Percentiles rank a stretch among this genome's conserved stretches.
Evolutionary conservation across 2,113 vertebrate genomes (phyloP).

Genomic region (Macrotis lagotis): DNA sequence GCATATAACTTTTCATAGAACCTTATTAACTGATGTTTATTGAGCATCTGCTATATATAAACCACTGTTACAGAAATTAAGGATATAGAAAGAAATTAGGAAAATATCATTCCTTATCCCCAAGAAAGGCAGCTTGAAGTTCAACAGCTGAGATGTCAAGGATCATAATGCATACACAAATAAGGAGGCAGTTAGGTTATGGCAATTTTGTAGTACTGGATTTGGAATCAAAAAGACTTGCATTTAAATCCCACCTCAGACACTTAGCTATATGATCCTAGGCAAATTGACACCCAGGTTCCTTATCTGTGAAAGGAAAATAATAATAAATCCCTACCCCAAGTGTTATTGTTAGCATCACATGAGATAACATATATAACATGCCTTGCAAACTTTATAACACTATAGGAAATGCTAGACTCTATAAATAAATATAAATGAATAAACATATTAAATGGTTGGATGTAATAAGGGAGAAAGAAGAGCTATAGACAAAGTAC

Average conservation of each 20-base stretch:
- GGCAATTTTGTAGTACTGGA: neutral
- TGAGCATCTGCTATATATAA: neutral
- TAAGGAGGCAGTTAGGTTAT: neutral
- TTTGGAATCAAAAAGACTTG: neutral
- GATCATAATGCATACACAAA: neutral
- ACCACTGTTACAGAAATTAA: neutral
- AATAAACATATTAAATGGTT: neutral
- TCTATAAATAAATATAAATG: too few species aligned
- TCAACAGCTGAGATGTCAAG: neutral
- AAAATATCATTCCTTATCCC: neutral
- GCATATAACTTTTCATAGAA: neutral
- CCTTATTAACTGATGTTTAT: neutral
- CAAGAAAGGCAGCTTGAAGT: neutral
- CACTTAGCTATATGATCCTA: neutral
- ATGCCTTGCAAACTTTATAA: neutral
- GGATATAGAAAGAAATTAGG: neutral
- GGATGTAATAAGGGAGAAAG: neutral
- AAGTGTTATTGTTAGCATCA: neutral
- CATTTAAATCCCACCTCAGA: neutral
- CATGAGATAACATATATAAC: neutral
- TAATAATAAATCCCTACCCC: neutral
- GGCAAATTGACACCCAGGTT: neutral
- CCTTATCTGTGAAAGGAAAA: neutral
- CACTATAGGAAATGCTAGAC: neutral
- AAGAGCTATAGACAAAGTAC: neutral